Conservation (phyloP, 1,140 invertebrate species). For the Ptiloglossa arizonensis region DNA sequence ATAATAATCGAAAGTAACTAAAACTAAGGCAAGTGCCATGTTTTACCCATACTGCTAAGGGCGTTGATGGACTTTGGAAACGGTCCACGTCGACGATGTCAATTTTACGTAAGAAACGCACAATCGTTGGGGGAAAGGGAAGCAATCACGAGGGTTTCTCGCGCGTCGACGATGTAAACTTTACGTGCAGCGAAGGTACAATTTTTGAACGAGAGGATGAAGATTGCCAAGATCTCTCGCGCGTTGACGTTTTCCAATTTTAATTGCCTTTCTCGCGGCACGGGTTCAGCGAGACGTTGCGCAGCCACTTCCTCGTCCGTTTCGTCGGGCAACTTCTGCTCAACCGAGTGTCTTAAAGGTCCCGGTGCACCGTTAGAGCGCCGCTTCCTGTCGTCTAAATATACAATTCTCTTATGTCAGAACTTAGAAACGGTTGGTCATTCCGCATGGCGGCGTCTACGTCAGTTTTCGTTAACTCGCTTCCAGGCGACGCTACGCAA, state of each 20-base stretch:
- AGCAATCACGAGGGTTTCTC: no score
- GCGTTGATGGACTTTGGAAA: no score
- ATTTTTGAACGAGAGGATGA: no score
- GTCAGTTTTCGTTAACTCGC: constrained; percentile 67
- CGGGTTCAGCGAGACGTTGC: not conserved
- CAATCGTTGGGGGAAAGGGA: no score
- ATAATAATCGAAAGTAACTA: no score
- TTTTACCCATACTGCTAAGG: no score
- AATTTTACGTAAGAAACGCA: no score
- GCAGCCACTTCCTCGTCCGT: not conserved
- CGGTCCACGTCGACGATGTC: no score
- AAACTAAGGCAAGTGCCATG: no score
- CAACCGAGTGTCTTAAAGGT: constrained; percentile 12
- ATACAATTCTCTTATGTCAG: constrained; percentile 43
- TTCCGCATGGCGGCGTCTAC: constrained; percentile 31
- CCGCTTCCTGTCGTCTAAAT: constrained; percentile 46
- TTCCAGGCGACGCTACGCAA: constrained; percentile 35
- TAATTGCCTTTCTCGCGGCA: not conserved
- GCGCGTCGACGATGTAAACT: not conserved
- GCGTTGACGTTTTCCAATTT: not conserved
- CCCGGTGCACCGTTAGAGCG: not conserved
- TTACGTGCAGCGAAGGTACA: not conserved
- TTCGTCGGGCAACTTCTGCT: constrained; percentile 25
- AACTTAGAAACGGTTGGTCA: constrained; percentile 29
- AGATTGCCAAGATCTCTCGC: no score